Evolutionary conservation across 2,888 invertebrate genomes (phyloP).

Genomic region (Drosophila diplacantha): DNA sequence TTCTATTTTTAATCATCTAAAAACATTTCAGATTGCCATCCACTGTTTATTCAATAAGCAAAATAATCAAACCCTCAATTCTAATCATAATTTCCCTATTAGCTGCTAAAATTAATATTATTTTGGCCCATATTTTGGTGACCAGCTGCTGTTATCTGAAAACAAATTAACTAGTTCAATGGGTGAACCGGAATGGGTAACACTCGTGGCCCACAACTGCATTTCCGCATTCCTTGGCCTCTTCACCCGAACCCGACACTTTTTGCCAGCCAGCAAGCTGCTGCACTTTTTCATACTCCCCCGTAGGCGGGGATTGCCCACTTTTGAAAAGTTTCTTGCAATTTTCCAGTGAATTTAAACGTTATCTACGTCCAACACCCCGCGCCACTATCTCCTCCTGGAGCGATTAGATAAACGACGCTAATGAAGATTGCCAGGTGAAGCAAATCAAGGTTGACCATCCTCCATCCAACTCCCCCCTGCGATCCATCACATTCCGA

Average conservation of each 20-base stretch:
- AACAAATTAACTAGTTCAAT: conserved; percentile 21
- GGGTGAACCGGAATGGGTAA: conserved; percentile 12
- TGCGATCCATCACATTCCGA: conserved; percentile 31
- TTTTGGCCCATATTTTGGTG: conserved; percentile 1
- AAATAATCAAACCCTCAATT: not conserved
- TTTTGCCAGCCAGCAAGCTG: conserved; percentile 16
- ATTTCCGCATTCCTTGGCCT: conserved; percentile 30
- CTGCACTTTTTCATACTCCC: conserved; percentile 9
- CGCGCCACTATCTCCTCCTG: conserved; percentile 8
- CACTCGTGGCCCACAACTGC: conserved; percentile 30
- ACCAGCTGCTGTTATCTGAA: conserved; percentile 8
- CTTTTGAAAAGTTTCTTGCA: conserved; percentile 11
- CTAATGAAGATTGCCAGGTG: conserved; percentile 55
- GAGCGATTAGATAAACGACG: conserved; percentile 62
- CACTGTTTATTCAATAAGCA: not conserved
- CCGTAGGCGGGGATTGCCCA: not conserved
- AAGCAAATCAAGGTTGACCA: conserved; percentile 58
- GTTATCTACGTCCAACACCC: conserved; percentile 12
- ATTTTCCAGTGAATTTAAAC: conserved; percentile 21
- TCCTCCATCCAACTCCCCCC: not conserved
- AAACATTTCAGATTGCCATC: not conserved
- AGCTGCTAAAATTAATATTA: not conserved
- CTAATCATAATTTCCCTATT: conserved; percentile 2
- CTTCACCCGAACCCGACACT: not conserved
- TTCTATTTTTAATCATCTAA: not conserved